Conservation (phyloP, 2,113 vertebrate species). For the Galeopterus variegatus region DNA sequence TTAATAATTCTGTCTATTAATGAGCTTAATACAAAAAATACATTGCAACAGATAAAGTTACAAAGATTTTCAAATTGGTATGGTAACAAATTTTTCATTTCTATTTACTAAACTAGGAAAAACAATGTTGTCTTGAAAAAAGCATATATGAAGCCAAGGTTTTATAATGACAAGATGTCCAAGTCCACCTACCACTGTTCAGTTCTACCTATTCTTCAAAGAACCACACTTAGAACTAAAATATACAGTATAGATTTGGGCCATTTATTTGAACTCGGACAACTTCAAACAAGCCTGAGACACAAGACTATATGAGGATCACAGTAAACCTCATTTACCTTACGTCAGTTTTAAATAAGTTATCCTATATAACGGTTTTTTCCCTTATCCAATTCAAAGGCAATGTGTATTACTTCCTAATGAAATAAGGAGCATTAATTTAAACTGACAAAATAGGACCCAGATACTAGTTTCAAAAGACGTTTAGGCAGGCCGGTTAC, state of each 20-base stretch:
- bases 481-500: background rate
- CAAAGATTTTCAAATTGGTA: background rate
- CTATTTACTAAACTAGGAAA: slow-evolving; percentile 11
- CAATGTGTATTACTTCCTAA: background rate
- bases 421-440: background rate
- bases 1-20: slow-evolving; percentile 5
- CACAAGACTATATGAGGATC: background rate
- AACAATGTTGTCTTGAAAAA: background rate
- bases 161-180: background rate
- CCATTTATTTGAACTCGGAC: background rate
- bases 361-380: background rate
- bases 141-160: background rate
- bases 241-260: background rate
- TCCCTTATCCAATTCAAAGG: background rate
- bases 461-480: background rate
- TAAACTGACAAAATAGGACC: background rate
- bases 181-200: background rate
- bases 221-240: background rate
- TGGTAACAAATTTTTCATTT: background rate
- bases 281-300: background rate
- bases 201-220: background rate
- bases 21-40: background rate
- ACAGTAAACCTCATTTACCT: background rate
- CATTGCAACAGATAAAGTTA: background rate
- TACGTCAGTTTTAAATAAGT: background rate